Conservation (phyloP, 2,797 vertebrate species). For the Borostomias antarcticus region DNA sequence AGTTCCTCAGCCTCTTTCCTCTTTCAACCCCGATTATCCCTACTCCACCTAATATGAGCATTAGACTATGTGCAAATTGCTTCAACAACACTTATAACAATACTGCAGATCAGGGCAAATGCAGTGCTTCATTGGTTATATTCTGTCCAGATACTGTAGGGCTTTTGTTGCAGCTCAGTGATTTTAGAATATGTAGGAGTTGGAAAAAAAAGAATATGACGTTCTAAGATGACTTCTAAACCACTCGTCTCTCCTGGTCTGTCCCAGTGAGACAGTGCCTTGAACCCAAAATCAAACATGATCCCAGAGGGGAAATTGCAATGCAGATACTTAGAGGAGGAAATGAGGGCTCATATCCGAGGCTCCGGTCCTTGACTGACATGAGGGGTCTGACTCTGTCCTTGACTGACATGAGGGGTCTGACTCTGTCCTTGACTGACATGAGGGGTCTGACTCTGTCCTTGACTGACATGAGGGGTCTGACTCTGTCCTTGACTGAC, state of each 20-base stretch:
- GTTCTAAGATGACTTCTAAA: neutral
- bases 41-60: neutral
- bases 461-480: too few species aligned
- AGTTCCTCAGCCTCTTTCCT: neutral
- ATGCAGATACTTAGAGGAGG: too few species aligned
- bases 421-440: too few species aligned
- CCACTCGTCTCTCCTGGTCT: neutral
- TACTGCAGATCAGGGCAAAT: neutral
- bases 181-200: slow-evolving; percentile 29
- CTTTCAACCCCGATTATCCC: neutral
- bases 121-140: neutral
- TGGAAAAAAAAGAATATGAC: slow-evolving; percentile 19
- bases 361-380: too few species aligned
- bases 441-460: too few species aligned
- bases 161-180: slow-evolving; percentile 27
- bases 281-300: slow-evolving; percentile 1
- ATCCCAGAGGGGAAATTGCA: neutral
- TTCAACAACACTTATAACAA: neutral
- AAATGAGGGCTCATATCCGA: too few species aligned
- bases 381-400: neutral
- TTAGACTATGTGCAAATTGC: neutral
- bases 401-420: neutral
- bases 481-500: too few species aligned
- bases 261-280: slow-evolving; percentile 9
- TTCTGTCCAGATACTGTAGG: slow-evolving; percentile 19